phyloP scores from a whole-genome alignment of 2,888 invertebrate species.

The Leucophenga maculata region DNA sequence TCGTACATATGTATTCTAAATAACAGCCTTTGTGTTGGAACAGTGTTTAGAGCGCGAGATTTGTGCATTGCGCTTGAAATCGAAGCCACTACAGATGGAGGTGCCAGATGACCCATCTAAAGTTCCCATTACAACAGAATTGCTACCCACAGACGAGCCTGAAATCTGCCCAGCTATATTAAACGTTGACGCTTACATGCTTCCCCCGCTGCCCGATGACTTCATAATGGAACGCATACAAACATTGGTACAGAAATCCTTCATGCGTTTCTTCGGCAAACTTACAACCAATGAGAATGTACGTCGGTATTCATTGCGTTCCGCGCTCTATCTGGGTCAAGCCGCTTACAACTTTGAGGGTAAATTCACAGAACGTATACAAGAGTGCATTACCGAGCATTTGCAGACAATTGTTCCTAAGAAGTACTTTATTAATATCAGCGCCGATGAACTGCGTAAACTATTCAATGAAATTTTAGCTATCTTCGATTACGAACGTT shows the following conservation, averaged over 20 bases:
- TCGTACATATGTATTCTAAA: neutral
- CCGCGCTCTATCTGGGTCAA: slow-evolving; percentile 66
- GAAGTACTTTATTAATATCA: slow-evolving; percentile 64
- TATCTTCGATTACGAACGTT: slow-evolving; percentile 64
- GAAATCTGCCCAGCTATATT: slow-evolving; percentile 57
- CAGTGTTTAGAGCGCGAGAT: slow-evolving; percentile 69
- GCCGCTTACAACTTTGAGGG: slow-evolving; percentile 68
- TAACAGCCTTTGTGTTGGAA: neutral
- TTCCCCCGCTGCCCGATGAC: slow-evolving; percentile 63
- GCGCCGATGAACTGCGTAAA: slow-evolving; percentile 58
- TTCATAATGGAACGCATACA: slow-evolving; percentile 65
- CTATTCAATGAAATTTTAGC: slow-evolving; percentile 66
- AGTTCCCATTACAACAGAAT: slow-evolving; percentile 39
- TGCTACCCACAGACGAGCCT: slow-evolving; percentile 50
- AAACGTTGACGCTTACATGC: slow-evolving; percentile 56
- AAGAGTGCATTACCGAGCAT: slow-evolving; percentile 64
- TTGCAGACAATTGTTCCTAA: slow-evolving; percentile 66
- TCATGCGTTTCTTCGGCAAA: slow-evolving; percentile 56
- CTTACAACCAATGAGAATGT: slow-evolving; percentile 58
- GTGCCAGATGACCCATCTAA: slow-evolving; percentile 37
- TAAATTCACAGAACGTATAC: slow-evolving; percentile 63
- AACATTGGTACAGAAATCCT: slow-evolving; percentile 65
- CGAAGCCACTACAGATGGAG: slow-evolving; percentile 66
- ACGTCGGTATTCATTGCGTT: slow-evolving; percentile 64
- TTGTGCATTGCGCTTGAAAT: slow-evolving; percentile 65